These are phyloP conservation scores for Bhutanitis thaidina DNA, from an alignment of 2,888 invertebrate genomes.

Conservation along the genomic window DNA sequence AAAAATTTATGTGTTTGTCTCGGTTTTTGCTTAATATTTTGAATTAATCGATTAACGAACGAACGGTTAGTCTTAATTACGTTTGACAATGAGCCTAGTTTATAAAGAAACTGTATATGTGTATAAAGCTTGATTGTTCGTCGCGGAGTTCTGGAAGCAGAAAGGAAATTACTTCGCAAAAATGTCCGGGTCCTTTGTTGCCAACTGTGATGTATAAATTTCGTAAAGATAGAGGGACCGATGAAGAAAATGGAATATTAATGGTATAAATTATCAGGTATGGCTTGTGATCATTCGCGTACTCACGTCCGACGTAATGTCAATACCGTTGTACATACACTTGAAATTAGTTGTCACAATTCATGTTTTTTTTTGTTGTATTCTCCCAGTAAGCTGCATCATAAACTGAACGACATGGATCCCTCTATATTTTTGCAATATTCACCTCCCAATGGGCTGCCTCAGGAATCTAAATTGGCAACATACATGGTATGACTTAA, in stretches of 20 bases:
- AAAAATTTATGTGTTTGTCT: conserved; percentile 14
- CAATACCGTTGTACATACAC: background rate
- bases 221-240: conserved; percentile 25
- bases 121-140: conserved; percentile 4
- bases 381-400: conserved; percentile 38
- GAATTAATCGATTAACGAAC: conserved; percentile 29
- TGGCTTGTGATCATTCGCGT: conserved; percentile 20
- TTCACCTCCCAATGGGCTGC: conserved; percentile 85
- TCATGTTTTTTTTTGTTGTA: background rate
- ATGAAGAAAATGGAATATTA: conserved; percentile 37
- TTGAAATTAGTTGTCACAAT: background rate
- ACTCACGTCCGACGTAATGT: conserved; percentile 19
- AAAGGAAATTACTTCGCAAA: conserved; percentile 29
- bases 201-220: conserved; percentile 35
- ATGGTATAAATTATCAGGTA: conserved; percentile 30
- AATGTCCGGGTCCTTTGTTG: conserved; percentile 33
- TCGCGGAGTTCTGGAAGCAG: conserved; percentile 25
- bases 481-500: conserved; percentile 86
- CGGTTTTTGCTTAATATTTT: conserved; percentile 18
- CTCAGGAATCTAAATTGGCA: conserved; percentile 91
- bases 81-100: conserved; percentile 29
- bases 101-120: background rate
- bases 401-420: conserved; percentile 81
- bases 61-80: conserved; percentile 18
- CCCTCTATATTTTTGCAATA: conserved; percentile 84